These are phyloP conservation scores for Cyrtorhinus lividipennis DNA, from an alignment of 1,140 invertebrate species.

Conservation along the genomic window DNA sequence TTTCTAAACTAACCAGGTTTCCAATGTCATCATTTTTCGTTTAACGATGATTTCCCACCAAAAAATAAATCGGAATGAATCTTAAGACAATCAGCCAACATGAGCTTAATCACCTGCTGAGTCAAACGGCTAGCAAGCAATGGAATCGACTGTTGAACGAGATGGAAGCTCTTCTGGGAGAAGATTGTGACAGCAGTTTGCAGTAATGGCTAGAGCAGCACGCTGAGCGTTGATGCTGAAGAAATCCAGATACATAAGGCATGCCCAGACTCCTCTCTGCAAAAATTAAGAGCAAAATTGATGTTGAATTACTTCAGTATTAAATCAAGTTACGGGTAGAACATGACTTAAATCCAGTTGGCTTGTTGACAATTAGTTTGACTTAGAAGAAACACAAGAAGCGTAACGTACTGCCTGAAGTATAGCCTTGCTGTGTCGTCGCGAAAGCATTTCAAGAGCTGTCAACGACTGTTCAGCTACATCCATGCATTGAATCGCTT, in stretches of 20 bases:
- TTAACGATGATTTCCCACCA: no score
- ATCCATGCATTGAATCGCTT: conserved; percentile 98
- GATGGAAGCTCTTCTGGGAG: conserved; percentile 84
- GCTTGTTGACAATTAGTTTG: no score
- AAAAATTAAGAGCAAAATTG: conserved; percentile 16
- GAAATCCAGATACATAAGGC: conserved; percentile 92
- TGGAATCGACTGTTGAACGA: conserved; percentile 74
- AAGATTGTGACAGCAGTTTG: conserved; percentile 92
- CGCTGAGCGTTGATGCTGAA: conserved; percentile 94
- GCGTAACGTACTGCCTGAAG: conserved; percentile 65
- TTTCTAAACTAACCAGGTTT: no score
- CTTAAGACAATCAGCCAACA: no score
- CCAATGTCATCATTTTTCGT: no score
- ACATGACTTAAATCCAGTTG: background rate
- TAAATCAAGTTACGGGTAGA: background rate
- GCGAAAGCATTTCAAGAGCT: conserved; percentile 88
- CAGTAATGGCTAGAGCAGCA: conserved; percentile 84
- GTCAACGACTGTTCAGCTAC: conserved; percentile 95
- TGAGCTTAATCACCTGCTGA: conserved; percentile 71
- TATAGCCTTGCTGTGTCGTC: conserved; percentile 92
- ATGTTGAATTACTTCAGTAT: background rate
- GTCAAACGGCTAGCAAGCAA: conserved; percentile 72
- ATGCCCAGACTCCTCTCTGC: conserved; percentile 82
- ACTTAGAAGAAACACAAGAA: no score
- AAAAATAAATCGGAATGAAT: no score